Conservation (phyloP, 1,140 invertebrate species). For the Drosophila azteca region DNA sequence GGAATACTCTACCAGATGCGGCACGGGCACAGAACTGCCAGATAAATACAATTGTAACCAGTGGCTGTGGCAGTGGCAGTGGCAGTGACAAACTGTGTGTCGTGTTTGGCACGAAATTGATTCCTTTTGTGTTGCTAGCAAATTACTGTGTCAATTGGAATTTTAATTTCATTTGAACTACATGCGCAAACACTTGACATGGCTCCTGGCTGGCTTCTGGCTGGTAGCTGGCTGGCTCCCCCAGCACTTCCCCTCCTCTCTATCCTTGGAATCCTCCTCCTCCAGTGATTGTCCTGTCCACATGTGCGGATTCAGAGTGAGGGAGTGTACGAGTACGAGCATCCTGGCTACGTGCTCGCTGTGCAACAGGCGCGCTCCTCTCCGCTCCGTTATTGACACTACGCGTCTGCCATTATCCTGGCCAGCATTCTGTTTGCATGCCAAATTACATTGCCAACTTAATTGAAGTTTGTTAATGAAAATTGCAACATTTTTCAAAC, state of each 20-base stretch:
- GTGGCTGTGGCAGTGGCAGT: conserved; percentile 16
- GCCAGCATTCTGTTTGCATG: conserved; percentile 76
- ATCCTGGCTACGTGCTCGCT: conserved; percentile 56
- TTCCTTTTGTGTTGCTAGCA: conserved; percentile 77
- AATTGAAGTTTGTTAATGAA: conserved; percentile 82
- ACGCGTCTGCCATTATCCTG: conserved; percentile 70
- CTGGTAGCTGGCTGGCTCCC: conserved; percentile 8
- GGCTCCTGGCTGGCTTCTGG: conserved; percentile 33
- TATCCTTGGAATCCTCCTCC: conserved; percentile 1
- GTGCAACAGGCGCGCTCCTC: conserved; percentile 58
- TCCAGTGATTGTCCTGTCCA: conserved; percentile 22
- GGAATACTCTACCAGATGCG: conserved; percentile 25
- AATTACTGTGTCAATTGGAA: conserved; percentile 82
- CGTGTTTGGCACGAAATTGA: conserved; percentile 69
- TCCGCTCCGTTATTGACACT: conserved; percentile 47
- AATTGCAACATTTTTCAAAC: conserved; percentile 70
- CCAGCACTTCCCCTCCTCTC: neutral
- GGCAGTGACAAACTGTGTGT: conserved; percentile 18
- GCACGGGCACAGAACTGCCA: neutral
- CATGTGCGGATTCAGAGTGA: conserved; percentile 33
- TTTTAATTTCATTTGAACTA: conserved; percentile 83
- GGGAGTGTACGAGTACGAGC: neutral
- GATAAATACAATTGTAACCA: too few species aligned
- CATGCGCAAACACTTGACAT: conserved; percentile 76
- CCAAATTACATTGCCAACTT: conserved; percentile 79